Conservation (phyloP, 1,140 invertebrate genomes). For the Portunus trituberculatus region DNA sequence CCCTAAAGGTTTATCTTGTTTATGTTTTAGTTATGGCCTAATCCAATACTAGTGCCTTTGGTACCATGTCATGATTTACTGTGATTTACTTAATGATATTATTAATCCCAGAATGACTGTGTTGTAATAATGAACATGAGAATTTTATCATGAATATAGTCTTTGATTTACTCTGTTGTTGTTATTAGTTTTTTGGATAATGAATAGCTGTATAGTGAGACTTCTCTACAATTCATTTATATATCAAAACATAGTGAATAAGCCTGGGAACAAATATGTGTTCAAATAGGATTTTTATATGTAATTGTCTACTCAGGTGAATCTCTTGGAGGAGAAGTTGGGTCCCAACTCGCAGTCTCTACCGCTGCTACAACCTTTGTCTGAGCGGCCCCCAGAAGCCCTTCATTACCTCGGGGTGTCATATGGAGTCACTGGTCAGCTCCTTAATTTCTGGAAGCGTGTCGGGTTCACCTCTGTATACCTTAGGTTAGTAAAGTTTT, state of each 20-base stretch:
- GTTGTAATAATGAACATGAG: no score
- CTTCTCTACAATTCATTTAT: no score
- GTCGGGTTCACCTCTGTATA: conserved; percentile 94
- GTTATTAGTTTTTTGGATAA: no score
- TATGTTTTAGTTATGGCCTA: no score
- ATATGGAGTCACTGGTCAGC: conserved; percentile 90
- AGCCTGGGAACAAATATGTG: background rate
- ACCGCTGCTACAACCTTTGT: conserved; percentile 84
- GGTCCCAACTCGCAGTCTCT: conserved; percentile 78
- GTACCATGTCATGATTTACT: no score
- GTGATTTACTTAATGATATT: no score
- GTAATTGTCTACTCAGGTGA: conserved; percentile 31
- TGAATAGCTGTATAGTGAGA: no score
- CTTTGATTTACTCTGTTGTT: no score
- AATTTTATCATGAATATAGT: no score
- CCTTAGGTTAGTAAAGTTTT: conserved; percentile 81
- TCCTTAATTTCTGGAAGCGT: conserved; percentile 97
- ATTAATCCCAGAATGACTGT: no score
- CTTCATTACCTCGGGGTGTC: conserved; percentile 98
- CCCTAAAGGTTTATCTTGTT: no score
- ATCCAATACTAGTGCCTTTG: no score
- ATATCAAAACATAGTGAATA: background rate
- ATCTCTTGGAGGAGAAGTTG: conserved; percentile 65
- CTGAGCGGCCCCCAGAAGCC: conserved; percentile 91
- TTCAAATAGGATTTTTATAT: background rate